Evolutionary conservation across 2,113 vertebrate genomes (phyloP), one percentile per base, ranked within the genome.

Genomic region (rat (Rattus norvegicus)): DNA sequence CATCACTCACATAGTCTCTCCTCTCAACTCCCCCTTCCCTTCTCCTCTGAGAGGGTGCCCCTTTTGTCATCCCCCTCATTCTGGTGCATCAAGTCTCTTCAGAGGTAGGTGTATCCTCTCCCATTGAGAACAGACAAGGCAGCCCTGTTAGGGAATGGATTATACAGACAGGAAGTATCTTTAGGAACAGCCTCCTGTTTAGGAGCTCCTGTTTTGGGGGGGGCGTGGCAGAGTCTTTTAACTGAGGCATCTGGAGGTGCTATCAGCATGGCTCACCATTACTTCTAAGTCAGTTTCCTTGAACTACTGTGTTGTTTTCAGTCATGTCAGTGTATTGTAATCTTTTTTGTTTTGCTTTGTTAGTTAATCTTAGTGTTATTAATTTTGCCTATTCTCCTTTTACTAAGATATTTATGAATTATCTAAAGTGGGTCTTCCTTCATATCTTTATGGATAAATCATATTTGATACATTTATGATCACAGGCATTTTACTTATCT

Each of bases 341-440:
- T 26, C 20, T 90, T 7, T 92, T 73, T 11, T 14, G n/a, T 30
- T 81, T 90, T 73, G 49, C 67, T 77, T 84, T 73, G 16, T 75
- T 49, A 63, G 1, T 56, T 77, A 83, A 47, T 59, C 0, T 36
- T 43, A 72, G 10, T 54, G 26, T 90, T 69, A 59, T 3, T 85
- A 0, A 88, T 9, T 56, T 76, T 28, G 49, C 36, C 52, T 8
- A 88, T 88, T 69, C 39, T 90, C 5, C 5, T 90, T 86, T 93
- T 72, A 90, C 20, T 80, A 73, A 70, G 1, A 43, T 10, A 43
- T 16, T n/a, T 92, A 14, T 95, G 1, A 2, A 4, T 65, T 7
- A 65, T 92, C 49, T 92, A 91, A 86, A 91, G 49, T 90, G 83
- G n/a, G 49, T 52, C 72, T 84, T 13, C 8, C 19, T 91, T 93